A percentile compares a stretch with the other conserved stretches of the same genome.
Conservation (phyloP, 2,888 invertebrate species). For the Scaptomyza cyrtandrae region DNA sequence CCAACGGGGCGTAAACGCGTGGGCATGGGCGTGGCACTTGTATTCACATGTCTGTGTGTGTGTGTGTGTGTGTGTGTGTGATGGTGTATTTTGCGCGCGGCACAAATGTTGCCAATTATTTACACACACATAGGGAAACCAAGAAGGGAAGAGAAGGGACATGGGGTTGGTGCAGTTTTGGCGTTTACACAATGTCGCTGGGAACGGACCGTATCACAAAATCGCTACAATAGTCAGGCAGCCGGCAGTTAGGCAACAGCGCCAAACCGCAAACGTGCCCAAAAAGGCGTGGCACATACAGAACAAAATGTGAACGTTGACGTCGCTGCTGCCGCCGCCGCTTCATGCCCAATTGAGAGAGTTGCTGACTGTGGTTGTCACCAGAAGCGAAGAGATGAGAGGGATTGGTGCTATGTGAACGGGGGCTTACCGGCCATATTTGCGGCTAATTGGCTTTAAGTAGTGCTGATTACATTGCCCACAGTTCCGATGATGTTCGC, state of each 20-base stretch:
- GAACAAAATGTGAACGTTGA: constrained; percentile 68
- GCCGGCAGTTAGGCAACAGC: constrained; percentile 10
- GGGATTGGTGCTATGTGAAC: constrained; percentile 19
- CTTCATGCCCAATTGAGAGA: constrained; percentile 74
- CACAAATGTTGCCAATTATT: constrained; percentile 78
- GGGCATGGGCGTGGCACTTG: constrained; percentile 11
- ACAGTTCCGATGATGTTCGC: constrained; percentile 46
- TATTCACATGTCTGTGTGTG: constrained; percentile 5
- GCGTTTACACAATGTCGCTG: constrained; percentile 62
- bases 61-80: constrained; percentile 18
- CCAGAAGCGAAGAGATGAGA: background rate
- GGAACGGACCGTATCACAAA: constrained; percentile 55
- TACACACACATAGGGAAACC: constrained; percentile 64
- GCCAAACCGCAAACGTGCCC: constrained; percentile 74
- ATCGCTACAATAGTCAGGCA: constrained; percentile 49
- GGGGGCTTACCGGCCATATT: constrained; percentile 76
- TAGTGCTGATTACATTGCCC: constrained; percentile 76
- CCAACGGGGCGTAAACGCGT: constrained; percentile 57
- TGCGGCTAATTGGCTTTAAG: constrained; percentile 80
- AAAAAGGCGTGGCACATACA: constrained; percentile 68
- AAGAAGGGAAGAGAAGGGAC: background rate
- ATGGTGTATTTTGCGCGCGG: constrained; percentile 54
- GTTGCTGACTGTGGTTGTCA: constrained; percentile 3
- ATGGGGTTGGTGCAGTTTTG: constrained; percentile 38
- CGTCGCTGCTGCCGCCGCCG: constrained; percentile 36